Conservation (phyloP, 2,797 vertebrate species). For the Poeciliopsis presidionis region DNA sequence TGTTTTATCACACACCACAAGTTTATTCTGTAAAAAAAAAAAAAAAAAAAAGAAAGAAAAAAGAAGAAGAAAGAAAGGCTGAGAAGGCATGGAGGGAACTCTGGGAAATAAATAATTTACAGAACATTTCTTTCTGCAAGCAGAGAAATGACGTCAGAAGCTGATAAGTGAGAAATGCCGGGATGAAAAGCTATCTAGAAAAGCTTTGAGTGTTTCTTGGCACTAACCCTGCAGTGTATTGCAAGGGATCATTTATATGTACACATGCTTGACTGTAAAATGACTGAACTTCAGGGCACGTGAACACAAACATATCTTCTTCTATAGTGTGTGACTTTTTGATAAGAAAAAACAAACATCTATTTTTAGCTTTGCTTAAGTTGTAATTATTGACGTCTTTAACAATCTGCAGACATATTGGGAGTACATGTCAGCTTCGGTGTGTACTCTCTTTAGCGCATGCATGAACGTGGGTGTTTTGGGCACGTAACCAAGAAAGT, state of each 20-base stretch:
- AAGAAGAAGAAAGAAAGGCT: not conserved
- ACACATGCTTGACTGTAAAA: slow-evolving; percentile 10
- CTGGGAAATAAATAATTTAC: slow-evolving; percentile 2
- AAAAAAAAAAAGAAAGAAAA: not conserved
- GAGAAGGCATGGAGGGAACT: not conserved
- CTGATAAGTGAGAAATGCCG: not conserved
- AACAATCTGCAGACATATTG: not conserved
- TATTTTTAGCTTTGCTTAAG: slow-evolving; percentile 6
- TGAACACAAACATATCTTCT: slow-evolving; percentile 5
- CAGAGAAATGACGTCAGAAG: slow-evolving; percentile 10
- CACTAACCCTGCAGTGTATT: slow-evolving; percentile 19
- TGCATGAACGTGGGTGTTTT: slow-evolving; percentile 39
- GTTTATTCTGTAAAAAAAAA: not conserved
- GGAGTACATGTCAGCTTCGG: not conserved
- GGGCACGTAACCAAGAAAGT: slow-evolving; percentile 52
- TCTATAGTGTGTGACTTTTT: not conserved
- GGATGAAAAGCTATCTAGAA: not conserved
- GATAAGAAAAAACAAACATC: not conserved
- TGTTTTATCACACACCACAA: not conserved
- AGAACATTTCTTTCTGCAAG: slow-evolving; percentile 29
- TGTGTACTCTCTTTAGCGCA: not conserved
- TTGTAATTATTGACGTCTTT: not conserved
- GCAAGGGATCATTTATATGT: slow-evolving; percentile 9
- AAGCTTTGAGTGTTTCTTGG: slow-evolving; percentile 16
- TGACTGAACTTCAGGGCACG: slow-evolving; percentile 13